Percentiles rank a stretch among this genome's conserved stretches.
phyloP scores from a whole-genome alignment of 2,113 vertebrate species.

The Raja brachyura region DNA sequence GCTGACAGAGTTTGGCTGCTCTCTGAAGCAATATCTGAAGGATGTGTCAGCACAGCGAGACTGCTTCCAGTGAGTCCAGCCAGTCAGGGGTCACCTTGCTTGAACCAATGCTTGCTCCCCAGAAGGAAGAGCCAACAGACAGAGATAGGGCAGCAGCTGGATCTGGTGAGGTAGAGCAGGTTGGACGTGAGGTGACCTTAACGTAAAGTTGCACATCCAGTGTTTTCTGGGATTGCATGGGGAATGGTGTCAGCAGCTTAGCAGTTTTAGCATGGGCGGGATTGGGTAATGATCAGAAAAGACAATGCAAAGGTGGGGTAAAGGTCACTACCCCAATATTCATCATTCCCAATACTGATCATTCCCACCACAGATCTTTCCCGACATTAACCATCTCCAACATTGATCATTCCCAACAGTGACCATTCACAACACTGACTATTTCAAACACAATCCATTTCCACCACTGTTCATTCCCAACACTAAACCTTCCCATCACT shows the following conservation, averaged over 20 bases:
- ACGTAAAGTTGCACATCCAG: too few species aligned
- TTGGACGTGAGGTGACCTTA: too few species aligned
- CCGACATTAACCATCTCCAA: too few species aligned
- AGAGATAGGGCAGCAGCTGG: neutral
- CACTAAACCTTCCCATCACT: neutral
- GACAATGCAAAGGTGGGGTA: too few species aligned
- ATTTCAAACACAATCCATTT: neutral
- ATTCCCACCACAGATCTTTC: neutral
- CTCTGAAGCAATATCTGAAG: constrained; percentile 88
- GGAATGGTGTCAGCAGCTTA: too few species aligned
- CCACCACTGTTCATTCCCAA: too few species aligned
- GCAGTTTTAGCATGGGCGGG: too few species aligned
- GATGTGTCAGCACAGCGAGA: constrained; percentile 70
- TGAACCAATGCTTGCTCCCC: too few species aligned
- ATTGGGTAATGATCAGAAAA: too few species aligned
- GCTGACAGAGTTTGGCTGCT: constrained; percentile 77
- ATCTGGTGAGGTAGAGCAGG: neutral
- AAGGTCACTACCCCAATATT: too few species aligned
- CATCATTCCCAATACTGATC: neutral
- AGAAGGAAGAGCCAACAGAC: too few species aligned
- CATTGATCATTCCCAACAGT: neutral
- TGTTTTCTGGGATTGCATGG: too few species aligned
- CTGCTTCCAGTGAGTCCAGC: constrained; percentile 84
- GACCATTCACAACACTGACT: neutral
- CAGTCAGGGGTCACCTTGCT: neutral